Conservation (phyloP, 2,113 vertebrate species). For the Laticauda laticaudata region DNA sequence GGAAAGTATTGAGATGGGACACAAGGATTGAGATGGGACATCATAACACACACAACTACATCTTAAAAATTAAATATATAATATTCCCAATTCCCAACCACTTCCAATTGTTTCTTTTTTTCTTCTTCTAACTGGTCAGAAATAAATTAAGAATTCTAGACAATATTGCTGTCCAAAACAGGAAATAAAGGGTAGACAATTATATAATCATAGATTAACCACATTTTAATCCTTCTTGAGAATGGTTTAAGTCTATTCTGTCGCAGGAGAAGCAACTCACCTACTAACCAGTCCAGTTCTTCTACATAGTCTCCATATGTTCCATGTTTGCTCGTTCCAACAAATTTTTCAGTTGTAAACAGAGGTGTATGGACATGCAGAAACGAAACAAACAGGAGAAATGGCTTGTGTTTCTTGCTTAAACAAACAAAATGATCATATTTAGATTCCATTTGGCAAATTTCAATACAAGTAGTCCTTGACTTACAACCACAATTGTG, state of each 20-base stretch:
- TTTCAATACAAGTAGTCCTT: background rate
- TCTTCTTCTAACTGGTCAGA: background rate
- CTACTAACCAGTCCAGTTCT: slow-evolving; percentile 86
- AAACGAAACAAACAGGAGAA: slow-evolving; percentile 84
- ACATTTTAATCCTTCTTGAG: background rate
- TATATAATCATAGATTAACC: background rate
- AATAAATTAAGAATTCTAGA: background rate
- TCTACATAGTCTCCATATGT: slow-evolving; percentile 86
- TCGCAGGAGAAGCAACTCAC: slow-evolving; percentile 62
- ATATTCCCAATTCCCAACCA: background rate
- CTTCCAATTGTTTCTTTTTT: background rate
- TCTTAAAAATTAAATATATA: background rate
- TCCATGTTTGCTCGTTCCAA: slow-evolving; percentile 80
- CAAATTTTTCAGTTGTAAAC: slow-evolving; percentile 69
- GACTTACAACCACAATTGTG: background rate
- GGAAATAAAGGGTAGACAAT: background rate
- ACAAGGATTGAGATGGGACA: background rate
- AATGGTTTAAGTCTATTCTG: background rate
- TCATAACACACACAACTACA: background rate
- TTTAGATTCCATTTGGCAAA: background rate
- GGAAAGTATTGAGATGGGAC: background rate
- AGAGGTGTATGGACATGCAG: slow-evolving; percentile 78
- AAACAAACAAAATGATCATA: background rate
- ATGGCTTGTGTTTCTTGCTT: slow-evolving; percentile 77
- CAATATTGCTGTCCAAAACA: background rate